A percentile compares a stretch with the other conserved stretches of the same genome.
Conservation (phyloP, 35 echinoderm and acorn worm genomes). For the Holothuria glaberrima region DNA sequence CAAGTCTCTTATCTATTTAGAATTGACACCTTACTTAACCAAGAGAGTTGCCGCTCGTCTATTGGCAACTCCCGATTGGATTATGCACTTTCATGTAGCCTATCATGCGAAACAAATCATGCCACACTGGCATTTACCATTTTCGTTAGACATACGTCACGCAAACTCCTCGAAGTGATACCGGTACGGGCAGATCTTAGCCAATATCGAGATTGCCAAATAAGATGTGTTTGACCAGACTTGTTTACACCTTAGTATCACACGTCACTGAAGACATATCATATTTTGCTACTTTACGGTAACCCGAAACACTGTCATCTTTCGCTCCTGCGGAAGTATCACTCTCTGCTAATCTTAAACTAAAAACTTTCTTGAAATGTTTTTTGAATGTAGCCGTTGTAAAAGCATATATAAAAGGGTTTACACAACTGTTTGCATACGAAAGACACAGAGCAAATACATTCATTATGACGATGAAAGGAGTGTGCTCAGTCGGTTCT, state of each 20-base stretch:
- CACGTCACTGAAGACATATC: constrained; percentile 83
- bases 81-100: too few species aligned
- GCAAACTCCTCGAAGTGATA: too few species aligned
- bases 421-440: constrained; percentile 90
- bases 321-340: constrained; percentile 52
- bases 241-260: constrained; percentile 83
- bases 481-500: not conserved
- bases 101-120: too few species aligned
- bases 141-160: too few species aligned
- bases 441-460: constrained; percentile 81
- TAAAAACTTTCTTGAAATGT: constrained; percentile 90
- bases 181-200: too few species aligned
- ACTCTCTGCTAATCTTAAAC: constrained; percentile 56
- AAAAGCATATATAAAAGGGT: constrained; percentile 98
- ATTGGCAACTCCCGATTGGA: too few species aligned
- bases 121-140: too few species aligned
- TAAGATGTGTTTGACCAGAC: too few species aligned
- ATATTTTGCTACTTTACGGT: constrained; percentile 82
- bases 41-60: too few species aligned
- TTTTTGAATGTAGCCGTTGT: constrained; percentile 90
- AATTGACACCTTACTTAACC: too few species aligned
- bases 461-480: not conserved
- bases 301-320: constrained; percentile 63
- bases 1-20: too few species aligned
- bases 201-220: too few species aligned